Evolutionary conservation across 1,140 invertebrate species (phyloP).

Genomic region (Aradophagus sp.): DNA sequence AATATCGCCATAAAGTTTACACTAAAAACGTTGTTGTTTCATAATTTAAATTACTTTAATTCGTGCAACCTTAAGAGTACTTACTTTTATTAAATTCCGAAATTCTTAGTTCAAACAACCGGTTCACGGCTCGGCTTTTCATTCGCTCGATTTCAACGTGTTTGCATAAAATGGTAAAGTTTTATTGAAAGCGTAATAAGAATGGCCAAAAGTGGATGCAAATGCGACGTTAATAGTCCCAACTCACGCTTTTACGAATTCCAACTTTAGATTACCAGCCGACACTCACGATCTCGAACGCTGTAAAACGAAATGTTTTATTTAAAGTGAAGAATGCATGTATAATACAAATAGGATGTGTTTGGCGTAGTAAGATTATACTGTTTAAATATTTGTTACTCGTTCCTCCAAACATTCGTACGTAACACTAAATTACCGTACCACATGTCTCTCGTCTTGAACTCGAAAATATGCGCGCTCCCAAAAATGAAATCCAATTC

Average conservation of each 20-base stretch:
- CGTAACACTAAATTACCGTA: constrained; percentile 42
- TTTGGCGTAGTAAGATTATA: constrained; percentile 45
- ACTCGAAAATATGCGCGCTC: constrained; percentile 56
- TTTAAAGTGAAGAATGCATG: constrained; percentile 13
- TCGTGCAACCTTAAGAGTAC: too few species aligned
- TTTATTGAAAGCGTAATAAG: too few species aligned
- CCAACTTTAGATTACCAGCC: neutral
- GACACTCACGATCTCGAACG: neutral
- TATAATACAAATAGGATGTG: constrained; percentile 31
- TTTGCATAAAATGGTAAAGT: too few species aligned
- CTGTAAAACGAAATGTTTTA: constrained; percentile 3
- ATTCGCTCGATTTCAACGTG: neutral
- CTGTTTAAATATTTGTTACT: constrained; percentile 51
- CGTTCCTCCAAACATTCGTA: constrained; percentile 21
- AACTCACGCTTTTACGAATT: too few species aligned
- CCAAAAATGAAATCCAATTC: constrained; percentile 67
- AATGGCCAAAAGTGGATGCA: too few species aligned
- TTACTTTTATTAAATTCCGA: too few species aligned
- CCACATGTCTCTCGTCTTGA: constrained; percentile 61
- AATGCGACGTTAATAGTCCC: too few species aligned
- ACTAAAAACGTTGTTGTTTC: constrained; percentile 2
- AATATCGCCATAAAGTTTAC: constrained; percentile 1
- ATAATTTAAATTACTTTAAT: constrained; percentile 2
- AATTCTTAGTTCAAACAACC: too few species aligned
- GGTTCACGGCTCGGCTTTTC: too few species aligned